A percentile compares a stretch with the other conserved stretches of the same genome.
Conservation (phyloP, 2,113 vertebrate genomes). For the Nanger granti region DNA sequence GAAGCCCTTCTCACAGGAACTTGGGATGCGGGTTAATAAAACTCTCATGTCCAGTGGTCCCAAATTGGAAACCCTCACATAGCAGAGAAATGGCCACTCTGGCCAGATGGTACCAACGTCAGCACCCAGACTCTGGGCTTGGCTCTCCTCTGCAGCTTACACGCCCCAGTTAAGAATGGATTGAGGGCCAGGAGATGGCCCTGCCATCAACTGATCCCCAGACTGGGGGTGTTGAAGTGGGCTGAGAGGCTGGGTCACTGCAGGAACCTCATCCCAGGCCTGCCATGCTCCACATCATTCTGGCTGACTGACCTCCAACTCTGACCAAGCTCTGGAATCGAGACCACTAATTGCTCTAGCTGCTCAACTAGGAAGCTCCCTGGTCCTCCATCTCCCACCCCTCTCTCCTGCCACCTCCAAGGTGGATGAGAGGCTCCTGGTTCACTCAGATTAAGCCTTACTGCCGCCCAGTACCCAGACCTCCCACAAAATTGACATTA, state of each 20-base stretch:
- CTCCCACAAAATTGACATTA: conserved; percentile 35
- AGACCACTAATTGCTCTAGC: neutral
- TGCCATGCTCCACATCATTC: neutral
- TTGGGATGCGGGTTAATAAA: neutral
- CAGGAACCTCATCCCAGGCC: neutral
- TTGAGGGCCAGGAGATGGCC: neutral
- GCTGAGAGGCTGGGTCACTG: neutral
- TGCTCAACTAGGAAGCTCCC: neutral
- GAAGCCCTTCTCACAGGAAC: neutral
- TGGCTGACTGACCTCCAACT: neutral
- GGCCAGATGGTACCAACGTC: neutral
- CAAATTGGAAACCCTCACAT: neutral
- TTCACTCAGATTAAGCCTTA: neutral
- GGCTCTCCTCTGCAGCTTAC: neutral
- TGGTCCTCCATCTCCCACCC: neutral
- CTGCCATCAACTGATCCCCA: neutral
- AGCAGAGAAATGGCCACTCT: neutral
- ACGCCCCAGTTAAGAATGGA: neutral
- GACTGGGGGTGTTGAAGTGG: neutral
- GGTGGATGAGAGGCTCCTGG: neutral
- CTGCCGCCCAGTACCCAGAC: neutral
- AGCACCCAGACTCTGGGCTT: neutral
- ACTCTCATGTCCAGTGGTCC: neutral
- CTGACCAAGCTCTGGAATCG: neutral
- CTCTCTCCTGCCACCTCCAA: neutral